These are phyloP conservation scores for Nixonia krombeini DNA, from an alignment of 1,140 invertebrate species.

Conservation along the genomic window DNA sequence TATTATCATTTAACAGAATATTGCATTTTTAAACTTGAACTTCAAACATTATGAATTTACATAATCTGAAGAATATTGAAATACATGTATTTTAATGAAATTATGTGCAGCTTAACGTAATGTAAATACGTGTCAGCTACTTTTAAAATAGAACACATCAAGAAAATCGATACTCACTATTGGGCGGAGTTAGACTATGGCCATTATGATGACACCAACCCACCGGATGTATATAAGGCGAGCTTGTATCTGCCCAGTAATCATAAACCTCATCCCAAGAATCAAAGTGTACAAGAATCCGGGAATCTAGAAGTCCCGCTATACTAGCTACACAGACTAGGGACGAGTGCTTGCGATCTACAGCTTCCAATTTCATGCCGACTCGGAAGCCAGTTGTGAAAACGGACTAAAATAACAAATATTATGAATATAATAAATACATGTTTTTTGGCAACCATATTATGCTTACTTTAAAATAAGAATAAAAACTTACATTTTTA, in stretches of 20 bases:
- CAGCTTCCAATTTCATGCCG: slow-evolving; percentile 96
- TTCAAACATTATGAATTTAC: no score
- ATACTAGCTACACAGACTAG: slow-evolving; percentile 92
- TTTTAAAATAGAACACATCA: no score
- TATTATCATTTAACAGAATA: no score
- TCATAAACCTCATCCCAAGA: slow-evolving; percentile 95
- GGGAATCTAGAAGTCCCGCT: slow-evolving; percentile 85
- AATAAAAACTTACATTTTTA: slow-evolving; percentile 73
- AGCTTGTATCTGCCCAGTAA: slow-evolving; percentile 92
- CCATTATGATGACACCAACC: slow-evolving; percentile 92
- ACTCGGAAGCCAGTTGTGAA: slow-evolving; percentile 84
- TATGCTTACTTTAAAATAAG: not conserved
- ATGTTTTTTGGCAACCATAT: not conserved
- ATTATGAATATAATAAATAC: not conserved
- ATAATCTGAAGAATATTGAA: no score
- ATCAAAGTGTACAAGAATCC: slow-evolving; percentile 94
- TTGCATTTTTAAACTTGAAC: no score
- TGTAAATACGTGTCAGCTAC: no score
- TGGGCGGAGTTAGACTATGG: slow-evolving; percentile 86
- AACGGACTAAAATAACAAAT: slow-evolving; percentile 74
- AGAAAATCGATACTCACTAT: slow-evolving; percentile 76
- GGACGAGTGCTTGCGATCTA: slow-evolving; percentile 90
- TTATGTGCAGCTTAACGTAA: no score
- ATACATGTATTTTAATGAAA: no score
- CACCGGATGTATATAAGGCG: slow-evolving; percentile 93